phyloP scores from a whole-genome alignment of 2,888 invertebrate species.

The Eupithecia abbreviata region DNA sequence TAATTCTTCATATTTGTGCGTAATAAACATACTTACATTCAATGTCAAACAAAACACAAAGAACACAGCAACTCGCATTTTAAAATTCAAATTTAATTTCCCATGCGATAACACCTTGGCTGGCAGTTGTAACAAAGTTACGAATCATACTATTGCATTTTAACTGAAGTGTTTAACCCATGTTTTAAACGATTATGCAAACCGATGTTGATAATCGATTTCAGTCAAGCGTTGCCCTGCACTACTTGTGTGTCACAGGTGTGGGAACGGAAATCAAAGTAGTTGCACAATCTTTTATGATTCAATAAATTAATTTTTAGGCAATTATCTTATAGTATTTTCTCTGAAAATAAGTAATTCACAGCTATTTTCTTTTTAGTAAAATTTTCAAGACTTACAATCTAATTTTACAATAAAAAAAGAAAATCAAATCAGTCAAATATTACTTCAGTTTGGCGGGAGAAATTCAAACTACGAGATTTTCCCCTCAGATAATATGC shows the following conservation, averaged over 20 bases:
- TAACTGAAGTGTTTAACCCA: constrained; percentile 51
- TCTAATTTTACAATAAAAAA: neutral
- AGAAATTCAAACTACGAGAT: neutral
- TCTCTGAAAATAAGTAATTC: neutral
- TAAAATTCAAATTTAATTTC: constrained; percentile 42
- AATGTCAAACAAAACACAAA: constrained; percentile 24
- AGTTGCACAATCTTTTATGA: constrained; percentile 20
- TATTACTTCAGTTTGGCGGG: neutral
- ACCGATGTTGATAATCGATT: constrained; percentile 45
- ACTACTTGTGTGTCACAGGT: constrained; percentile 33
- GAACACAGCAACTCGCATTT: constrained; percentile 35
- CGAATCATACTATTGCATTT: constrained; percentile 48
- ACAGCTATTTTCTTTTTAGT: neutral
- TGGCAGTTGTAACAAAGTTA: constrained; percentile 42
- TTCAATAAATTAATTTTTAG: neutral
- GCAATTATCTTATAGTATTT: neutral
- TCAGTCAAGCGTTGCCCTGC: constrained; percentile 32
- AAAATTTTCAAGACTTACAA: neutral
- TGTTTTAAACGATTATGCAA: constrained; percentile 52
- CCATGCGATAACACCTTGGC: constrained; percentile 42
- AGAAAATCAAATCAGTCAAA: neutral
- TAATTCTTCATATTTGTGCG: neutral
- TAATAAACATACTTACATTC: constrained; percentile 29
- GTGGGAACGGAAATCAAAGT: constrained; percentile 23
- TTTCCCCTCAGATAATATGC: neutral